These are phyloP conservation scores for Caenorhabditis latens DNA, from an alignment of 1,140 invertebrate species.

Conservation along the genomic window DNA sequence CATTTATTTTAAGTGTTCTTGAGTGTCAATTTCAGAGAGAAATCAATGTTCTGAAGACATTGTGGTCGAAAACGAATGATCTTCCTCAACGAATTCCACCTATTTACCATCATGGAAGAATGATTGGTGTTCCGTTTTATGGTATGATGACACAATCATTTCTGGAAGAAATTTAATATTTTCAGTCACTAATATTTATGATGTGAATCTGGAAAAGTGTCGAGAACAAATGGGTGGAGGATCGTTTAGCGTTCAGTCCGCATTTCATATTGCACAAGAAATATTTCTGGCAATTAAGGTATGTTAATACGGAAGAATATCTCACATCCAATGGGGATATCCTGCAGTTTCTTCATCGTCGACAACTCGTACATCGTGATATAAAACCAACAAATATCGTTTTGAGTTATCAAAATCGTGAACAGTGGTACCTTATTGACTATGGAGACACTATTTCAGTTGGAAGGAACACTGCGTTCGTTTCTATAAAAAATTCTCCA, in stretches of 20 bases:
- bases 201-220: constrained; percentile 24
- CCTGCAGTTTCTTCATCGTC: constrained; percentile 6
- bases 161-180: background rate
- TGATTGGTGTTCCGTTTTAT: constrained; percentile 31
- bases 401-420: constrained; percentile 43
- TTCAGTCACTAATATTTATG: constrained; percentile 21
- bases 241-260: background rate
- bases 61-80: constrained; percentile 29
- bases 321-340: background rate
- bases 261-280: constrained; percentile 47
- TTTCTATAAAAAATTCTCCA: background rate
- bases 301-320: background rate
- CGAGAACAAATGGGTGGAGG: constrained; percentile 43
- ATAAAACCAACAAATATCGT: constrained; percentile 35
- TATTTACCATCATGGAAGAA: background rate
- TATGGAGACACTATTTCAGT: constrained; percentile 23
- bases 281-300: background rate
- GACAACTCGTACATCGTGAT: constrained; percentile 16
- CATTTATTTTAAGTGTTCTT: background rate
- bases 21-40: background rate
- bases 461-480: background rate
- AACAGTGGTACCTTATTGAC: constrained; percentile 38
- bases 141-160: background rate
- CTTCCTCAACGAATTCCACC: background rate
- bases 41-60: constrained; percentile 6